These are phyloP conservation scores for Phyllotreta cruciferae DNA, from an alignment of 2,888 invertebrate species.

Conservation along the genomic window DNA sequence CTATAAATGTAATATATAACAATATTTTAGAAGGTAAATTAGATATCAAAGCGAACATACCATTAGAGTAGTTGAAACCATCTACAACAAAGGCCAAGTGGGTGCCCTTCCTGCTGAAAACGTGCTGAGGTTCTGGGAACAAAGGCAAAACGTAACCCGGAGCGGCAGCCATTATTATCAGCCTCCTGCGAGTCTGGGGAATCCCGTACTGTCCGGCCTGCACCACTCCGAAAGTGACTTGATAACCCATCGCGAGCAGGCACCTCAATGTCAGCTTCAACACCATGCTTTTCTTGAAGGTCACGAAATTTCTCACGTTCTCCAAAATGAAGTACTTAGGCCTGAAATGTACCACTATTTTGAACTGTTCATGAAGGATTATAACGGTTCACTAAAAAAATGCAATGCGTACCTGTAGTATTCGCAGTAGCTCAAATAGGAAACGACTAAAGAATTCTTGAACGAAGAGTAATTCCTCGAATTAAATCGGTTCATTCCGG, in stretches of 20 bases:
- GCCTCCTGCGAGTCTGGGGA: conserved; percentile 78
- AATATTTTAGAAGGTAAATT: conserved; percentile 22
- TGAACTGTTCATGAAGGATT: too few relatives aligned
- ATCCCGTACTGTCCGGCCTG: conserved; percentile 88
- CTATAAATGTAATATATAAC: conserved; percentile 23
- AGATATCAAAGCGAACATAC: too few relatives aligned
- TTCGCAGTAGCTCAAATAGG: conserved; percentile 84
- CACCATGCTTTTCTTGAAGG: conserved; percentile 82
- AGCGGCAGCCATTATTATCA: conserved; percentile 81
- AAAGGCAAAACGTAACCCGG: conserved; percentile 77
- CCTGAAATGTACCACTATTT: conserved; percentile 46
- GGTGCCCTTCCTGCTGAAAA: conserved; percentile 73
- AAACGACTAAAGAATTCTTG: conserved; percentile 84
- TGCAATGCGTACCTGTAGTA: conserved; percentile 70
- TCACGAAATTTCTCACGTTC: conserved; percentile 86
- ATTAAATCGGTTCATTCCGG: conserved; percentile 89
- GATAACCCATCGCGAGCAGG: conserved; percentile 83
- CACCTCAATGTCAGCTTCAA: conserved; percentile 79
- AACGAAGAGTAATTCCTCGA: conserved; percentile 83
- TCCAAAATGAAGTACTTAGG: conserved; percentile 85
- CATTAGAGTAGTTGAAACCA: conserved; percentile 60
- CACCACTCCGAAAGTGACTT: conserved; percentile 84
- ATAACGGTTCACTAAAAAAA: too few relatives aligned
- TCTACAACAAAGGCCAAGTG: conserved; percentile 69
- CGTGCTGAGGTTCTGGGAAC: conserved; percentile 82